These are phyloP conservation scores for Notechis scutatus DNA, from an alignment of 2,113 vertebrate genomes.

Conservation along the genomic window DNA sequence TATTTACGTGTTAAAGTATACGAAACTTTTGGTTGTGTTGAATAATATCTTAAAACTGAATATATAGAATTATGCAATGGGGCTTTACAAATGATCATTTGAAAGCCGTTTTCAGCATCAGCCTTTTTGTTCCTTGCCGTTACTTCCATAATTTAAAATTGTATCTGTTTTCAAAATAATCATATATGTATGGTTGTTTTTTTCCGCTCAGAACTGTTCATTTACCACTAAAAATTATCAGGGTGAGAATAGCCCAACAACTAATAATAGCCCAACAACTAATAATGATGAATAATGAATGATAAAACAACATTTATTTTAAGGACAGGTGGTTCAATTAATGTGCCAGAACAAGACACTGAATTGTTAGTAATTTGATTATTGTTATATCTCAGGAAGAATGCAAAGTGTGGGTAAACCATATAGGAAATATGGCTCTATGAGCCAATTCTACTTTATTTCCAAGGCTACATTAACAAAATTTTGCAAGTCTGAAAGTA, in stretches of 20 bases:
- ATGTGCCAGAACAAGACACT: not conserved
- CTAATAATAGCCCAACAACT: not conserved
- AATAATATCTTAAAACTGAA: not conserved
- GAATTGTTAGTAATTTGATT: not conserved
- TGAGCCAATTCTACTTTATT: no score
- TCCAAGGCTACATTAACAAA: not conserved
- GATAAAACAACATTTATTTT: not conserved
- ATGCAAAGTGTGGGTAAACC: not conserved
- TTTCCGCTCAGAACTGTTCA: not conserved
- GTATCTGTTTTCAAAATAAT: not conserved
- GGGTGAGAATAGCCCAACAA: not conserved
- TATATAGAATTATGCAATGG: not conserved
- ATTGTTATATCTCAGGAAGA: not conserved
- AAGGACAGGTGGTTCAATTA: not conserved
- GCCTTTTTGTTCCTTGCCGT: not conserved
- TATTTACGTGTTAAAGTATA: not conserved
- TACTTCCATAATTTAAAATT: not conserved
- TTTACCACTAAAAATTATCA: not conserved
- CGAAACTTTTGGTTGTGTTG: conserved; percentile 14
- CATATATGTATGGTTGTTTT: not conserved
- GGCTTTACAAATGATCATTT: not conserved
- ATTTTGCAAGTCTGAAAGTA: not conserved
- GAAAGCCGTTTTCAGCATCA: not conserved
- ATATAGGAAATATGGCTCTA: no score
- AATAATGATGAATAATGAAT: not conserved